Conservation (phyloP, 1,140 invertebrate species). For the Macrobrachium rosenbergii region DNA sequence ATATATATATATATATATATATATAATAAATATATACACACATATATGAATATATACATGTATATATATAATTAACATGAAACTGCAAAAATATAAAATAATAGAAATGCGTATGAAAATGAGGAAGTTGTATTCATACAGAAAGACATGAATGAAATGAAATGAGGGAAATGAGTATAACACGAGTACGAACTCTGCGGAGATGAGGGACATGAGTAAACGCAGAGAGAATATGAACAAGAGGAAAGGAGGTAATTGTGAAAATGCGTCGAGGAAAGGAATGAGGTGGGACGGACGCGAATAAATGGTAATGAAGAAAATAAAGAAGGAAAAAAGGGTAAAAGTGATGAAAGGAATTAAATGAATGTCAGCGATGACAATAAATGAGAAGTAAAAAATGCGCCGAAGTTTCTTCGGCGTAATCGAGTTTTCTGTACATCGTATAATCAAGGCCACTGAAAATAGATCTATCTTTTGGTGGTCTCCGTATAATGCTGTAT, state of each 20-base stretch:
- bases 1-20: neutral
- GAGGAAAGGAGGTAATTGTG: neutral
- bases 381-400: too few relatives aligned
- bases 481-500: too few relatives aligned
- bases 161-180: neutral
- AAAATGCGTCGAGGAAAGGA: too few relatives aligned
- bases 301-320: too few relatives aligned
- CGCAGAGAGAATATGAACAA: neutral
- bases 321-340: too few relatives aligned
- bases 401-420: too few relatives aligned
- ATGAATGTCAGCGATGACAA: too few relatives aligned
- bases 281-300: too few relatives aligned
- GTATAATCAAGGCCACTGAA: too few relatives aligned
- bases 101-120: neutral
- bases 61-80: conserved; percentile 29
- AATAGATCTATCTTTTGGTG: too few relatives aligned
- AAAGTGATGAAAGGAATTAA: too few relatives aligned
- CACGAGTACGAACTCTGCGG: neutral
- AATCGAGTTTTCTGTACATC: too few relatives aligned
- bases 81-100: neutral
- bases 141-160: neutral
- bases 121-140: neutral
- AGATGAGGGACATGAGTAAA: neutral
- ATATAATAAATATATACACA: conserved; percentile 3
- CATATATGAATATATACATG: conserved; percentile 8